Evolutionary conservation across 2,888 invertebrate genomes (phyloP).

Genomic region (Slavum lentiscoides): DNA sequence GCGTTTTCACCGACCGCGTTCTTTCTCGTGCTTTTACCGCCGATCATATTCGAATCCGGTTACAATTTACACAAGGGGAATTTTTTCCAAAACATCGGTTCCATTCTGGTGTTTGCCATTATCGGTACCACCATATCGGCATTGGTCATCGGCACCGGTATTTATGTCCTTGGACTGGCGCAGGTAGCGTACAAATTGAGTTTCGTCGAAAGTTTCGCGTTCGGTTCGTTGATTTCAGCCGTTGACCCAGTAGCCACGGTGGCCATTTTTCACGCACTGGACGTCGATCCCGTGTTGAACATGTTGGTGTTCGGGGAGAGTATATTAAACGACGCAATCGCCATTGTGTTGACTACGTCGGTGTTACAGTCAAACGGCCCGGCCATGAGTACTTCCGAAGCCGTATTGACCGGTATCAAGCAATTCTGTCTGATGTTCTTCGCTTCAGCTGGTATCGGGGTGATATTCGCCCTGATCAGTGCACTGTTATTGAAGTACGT

Average conservation of each 20-base stretch:
- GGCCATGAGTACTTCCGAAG: conserved; percentile 74
- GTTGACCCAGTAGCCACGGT: conserved; percentile 99
- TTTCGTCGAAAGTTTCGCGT: conserved; percentile 97
- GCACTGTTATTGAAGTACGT: conserved; percentile 92
- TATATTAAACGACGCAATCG: conserved; percentile 96
- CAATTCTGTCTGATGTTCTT: conserved; percentile 88
- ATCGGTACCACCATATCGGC: conserved; percentile 97
- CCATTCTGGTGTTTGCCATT: conserved; percentile 96
- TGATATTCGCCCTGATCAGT: conserved; percentile 89
- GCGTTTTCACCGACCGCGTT: conserved; percentile 98
- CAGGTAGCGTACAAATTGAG: conserved; percentile 88
- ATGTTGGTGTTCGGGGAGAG: conserved; percentile 98
- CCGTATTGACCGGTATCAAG: conserved; percentile 83
- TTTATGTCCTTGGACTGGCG: conserved; percentile 90
- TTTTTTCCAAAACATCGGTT: conserved; percentile 95
- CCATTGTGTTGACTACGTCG: conserved; percentile 94
- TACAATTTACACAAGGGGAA: conserved; percentile 98
- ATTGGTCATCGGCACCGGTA: conserved; percentile 92
- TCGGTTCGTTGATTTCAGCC: conserved; percentile 96
- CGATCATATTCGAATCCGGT: conserved; percentile 98
- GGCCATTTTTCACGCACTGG: conserved; percentile 96
- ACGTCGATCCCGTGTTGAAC: conserved; percentile 95
- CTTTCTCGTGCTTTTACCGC: conserved; percentile 92
- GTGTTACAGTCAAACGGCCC: conserved; percentile 74
- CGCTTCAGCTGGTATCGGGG: conserved; percentile 96